Conservation (phyloP, 2,113 vertebrate genomes). For the Ophthalmotilapia sp. region DNA sequence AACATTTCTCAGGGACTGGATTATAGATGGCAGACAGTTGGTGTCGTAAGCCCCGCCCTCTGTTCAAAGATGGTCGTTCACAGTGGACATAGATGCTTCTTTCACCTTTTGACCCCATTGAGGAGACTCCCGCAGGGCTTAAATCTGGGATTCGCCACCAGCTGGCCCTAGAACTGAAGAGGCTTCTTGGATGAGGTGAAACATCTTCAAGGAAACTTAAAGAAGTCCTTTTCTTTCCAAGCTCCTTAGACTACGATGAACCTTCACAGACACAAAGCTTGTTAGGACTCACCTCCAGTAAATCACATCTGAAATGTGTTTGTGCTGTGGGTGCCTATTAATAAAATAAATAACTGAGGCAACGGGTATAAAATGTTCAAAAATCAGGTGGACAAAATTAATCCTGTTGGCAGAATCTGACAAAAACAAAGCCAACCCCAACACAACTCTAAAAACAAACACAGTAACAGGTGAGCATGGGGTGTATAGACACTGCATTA, state of each 20-base stretch:
- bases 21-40: neutral
- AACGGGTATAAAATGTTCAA: neutral
- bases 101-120: neutral
- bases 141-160: neutral
- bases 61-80: neutral
- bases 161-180: neutral
- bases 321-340: neutral
- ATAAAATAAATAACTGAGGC: neutral
- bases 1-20: neutral
- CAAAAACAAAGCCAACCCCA: neutral
- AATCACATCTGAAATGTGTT: neutral
- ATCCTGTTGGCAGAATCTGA: neutral
- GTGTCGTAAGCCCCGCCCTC: neutral
- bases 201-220: neutral
- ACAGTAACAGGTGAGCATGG: neutral
- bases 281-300: neutral
- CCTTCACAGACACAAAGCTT: neutral
- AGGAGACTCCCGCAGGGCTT: neutral
- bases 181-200: neutral
- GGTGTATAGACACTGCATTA: neutral
- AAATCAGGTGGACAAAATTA: neutral
- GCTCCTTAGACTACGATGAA: neutral
- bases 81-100: neutral
- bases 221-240: neutral
- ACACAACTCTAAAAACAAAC: neutral